A percentile compares a stretch with the other conserved stretches of the same genome.
phyloP scores from a whole-genome alignment of 1,140 invertebrate genomes.

The Oryctes rhinoceros region DNA sequence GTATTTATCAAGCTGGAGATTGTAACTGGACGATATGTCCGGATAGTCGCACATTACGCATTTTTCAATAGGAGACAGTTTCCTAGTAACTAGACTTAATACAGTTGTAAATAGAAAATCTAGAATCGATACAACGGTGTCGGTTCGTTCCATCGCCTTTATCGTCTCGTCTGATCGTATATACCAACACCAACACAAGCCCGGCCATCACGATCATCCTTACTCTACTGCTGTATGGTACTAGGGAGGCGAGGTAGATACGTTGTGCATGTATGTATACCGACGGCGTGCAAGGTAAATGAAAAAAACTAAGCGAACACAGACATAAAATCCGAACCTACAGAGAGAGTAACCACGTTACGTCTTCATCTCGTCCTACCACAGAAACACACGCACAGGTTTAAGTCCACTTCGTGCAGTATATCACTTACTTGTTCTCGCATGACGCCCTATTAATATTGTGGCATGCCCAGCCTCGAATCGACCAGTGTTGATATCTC shows the following conservation, averaged over 20 bases:
- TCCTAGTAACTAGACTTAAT: conserved; percentile 30
- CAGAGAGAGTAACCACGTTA: conserved; percentile 48
- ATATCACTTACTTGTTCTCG: conserved; percentile 61
- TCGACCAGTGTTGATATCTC: conserved; percentile 49
- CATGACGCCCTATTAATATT: conserved; percentile 61
- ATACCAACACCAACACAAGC: not conserved
- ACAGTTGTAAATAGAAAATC: conserved; percentile 20
- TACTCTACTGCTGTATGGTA: not conserved
- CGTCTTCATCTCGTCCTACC: conserved; percentile 55
- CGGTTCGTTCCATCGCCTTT: conserved; percentile 24
- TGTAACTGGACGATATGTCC: not conserved
- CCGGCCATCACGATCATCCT: conserved; percentile 5
- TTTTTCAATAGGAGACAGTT: not conserved
- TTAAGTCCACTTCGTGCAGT: conserved; percentile 59
- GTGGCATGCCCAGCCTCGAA: conserved; percentile 57
- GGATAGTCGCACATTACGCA: not conserved
- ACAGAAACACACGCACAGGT: conserved; percentile 52
- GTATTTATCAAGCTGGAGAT: no score
- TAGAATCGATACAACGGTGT: conserved; percentile 18
- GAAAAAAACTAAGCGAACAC: not conserved
- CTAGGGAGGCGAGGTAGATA: not conserved
- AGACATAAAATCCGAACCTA: conserved; percentile 25
- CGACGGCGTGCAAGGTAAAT: not conserved
- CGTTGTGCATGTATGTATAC: not conserved
- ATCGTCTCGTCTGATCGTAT: not conserved